These are phyloP conservation scores for Sebastes matsubarae DNA, from an alignment of 2,797 vertebrate species.

Conservation along the genomic window DNA sequence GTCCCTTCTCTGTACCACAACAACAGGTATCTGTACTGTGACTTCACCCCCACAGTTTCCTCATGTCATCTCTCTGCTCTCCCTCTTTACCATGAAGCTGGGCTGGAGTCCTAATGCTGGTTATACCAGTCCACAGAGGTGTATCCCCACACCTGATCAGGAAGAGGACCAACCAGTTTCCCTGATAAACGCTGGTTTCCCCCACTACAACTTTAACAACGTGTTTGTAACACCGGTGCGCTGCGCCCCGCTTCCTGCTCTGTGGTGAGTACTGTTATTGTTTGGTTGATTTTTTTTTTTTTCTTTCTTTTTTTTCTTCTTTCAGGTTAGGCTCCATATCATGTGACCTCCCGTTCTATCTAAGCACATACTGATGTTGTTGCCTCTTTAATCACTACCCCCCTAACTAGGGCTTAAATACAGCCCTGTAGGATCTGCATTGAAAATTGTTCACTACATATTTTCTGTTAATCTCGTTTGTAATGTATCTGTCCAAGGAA, in stretches of 20 bases:
- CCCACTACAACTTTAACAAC: slow-evolving; percentile 75
- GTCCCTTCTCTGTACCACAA: not conserved
- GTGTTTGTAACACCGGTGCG: slow-evolving; percentile 81
- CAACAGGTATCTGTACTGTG: not conserved
- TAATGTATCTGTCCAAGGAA: not conserved
- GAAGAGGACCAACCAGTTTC: slow-evolving; percentile 78
- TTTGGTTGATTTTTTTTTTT: not conserved
- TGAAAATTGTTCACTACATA: not conserved
- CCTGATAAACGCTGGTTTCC: slow-evolving; percentile 61
- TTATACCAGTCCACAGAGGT: slow-evolving; percentile 82
- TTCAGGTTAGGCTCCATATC: not conserved
- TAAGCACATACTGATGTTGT: not conserved
- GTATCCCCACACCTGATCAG: slow-evolving; percentile 88
- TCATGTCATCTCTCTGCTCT: not conserved
- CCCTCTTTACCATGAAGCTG: slow-evolving; percentile 29
- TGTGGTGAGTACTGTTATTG: slow-evolving; percentile 80
- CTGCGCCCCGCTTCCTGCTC: slow-evolving; percentile 87
- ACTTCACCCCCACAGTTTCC: too few species aligned
- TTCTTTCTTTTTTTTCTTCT: not conserved
- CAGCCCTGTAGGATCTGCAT: not conserved
- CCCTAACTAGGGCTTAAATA: not conserved
- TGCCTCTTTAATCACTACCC: too few species aligned
- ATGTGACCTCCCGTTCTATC: not conserved
- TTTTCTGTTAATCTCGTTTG: not conserved
- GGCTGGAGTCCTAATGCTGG: slow-evolving; percentile 69